phyloP scores from a whole-genome alignment of 2,113 vertebrate species.

The Ptilorrhoa leucosticta region DNA sequence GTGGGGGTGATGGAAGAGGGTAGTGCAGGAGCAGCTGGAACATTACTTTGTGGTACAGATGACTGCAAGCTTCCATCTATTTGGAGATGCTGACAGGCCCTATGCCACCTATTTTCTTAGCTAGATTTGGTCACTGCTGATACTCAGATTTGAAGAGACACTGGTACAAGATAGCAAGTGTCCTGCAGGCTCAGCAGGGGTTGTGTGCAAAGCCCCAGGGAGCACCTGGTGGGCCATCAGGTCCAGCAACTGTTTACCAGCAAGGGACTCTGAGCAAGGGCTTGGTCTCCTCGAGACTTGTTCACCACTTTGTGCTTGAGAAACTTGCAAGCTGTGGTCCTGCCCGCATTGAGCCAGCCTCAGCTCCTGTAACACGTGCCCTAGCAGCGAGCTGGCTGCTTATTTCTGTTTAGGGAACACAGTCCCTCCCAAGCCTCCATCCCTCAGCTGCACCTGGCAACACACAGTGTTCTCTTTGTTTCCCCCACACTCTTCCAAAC shows the following conservation, averaged over 20 bases:
- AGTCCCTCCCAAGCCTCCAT: background rate
- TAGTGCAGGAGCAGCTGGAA: background rate
- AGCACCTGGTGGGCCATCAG: background rate
- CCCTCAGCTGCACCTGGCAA: background rate
- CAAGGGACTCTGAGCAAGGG: background rate
- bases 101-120: background rate
- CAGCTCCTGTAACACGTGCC: background rate
- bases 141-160: background rate
- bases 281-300: accelerated
- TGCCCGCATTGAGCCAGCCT: background rate
- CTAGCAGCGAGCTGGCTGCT: background rate
- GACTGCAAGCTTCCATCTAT: background rate
- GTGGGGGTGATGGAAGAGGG: background rate
- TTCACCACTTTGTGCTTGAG: background rate
- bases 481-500: background rate
- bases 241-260: background rate
- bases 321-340: background rate
- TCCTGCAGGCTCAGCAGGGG: background rate
- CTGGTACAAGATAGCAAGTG: background rate
- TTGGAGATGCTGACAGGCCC: background rate
- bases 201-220: background rate
- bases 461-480: background rate
- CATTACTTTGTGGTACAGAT: background rate
- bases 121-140: background rate
- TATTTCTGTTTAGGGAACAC: background rate